Percentiles rank a stretch among this genome's conserved stretches.
phyloP scores from a whole-genome alignment of 2,797 vertebrate genomes.

The Clarias pachynema region DNA sequence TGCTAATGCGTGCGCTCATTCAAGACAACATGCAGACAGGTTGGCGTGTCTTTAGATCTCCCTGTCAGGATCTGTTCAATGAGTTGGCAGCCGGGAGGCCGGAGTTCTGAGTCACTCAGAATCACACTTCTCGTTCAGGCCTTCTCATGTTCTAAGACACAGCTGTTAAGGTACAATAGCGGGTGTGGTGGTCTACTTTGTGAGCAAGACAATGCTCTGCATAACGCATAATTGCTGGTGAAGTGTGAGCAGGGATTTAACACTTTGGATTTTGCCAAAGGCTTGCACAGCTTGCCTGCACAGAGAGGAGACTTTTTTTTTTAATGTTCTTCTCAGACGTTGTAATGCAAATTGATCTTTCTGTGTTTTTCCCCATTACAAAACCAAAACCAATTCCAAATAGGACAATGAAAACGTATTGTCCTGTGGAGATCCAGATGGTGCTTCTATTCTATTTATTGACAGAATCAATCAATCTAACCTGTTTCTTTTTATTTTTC shows the following conservation, averaged over 20 bases:
- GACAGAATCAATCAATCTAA: not conserved
- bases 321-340: not conserved
- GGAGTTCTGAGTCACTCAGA: constrained; percentile 67
- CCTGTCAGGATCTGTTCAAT: constrained; percentile 26
- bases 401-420: not conserved
- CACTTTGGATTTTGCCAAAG: constrained; percentile 23
- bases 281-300: not conserved
- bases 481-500: not conserved
- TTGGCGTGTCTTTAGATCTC: constrained; percentile 24
- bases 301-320: not conserved
- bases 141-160: constrained; percentile 62
- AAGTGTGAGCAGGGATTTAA: constrained; percentile 26
- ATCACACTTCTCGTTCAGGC: constrained; percentile 62
- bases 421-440: not conserved
- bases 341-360: not conserved
- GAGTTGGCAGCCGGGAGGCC: constrained; percentile 58
- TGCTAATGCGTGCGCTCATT: constrained; percentile 9
- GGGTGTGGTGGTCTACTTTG: constrained; percentile 57
- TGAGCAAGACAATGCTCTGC: constrained; percentile 27
- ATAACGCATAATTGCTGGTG: constrained; percentile 20
- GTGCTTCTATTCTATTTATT: not conserved
- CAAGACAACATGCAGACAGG: constrained; percentile 29
- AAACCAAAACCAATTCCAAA: not conserved
- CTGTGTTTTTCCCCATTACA: not conserved
- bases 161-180: constrained; percentile 65